Conservation (phyloP, 2,797 vertebrate genomes). For the Pangasius djambal region DNA sequence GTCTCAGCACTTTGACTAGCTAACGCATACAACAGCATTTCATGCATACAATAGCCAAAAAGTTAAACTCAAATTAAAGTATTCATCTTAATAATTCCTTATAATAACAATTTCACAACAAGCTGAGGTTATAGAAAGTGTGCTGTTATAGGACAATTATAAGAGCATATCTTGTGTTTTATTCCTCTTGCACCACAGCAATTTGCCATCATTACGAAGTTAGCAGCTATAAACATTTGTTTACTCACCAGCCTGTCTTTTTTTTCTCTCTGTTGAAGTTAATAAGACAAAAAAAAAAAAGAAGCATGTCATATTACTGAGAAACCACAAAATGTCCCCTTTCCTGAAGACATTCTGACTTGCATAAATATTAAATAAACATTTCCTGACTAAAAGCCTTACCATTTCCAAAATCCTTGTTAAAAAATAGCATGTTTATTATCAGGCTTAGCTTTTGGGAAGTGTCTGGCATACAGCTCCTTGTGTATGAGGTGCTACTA, state of each 20-base stretch:
- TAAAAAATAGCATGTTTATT: neutral
- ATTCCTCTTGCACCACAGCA: neutral
- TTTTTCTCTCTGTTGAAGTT: neutral
- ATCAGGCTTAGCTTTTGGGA: neutral
- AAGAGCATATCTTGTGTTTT: neutral
- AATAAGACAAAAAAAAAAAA: neutral
- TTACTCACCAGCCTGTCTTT: neutral
- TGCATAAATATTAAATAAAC: neutral
- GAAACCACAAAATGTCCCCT: neutral
- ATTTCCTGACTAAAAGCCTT: neutral
- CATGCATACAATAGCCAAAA: neutral
- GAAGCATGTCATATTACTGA: neutral
- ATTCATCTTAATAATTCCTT: neutral
- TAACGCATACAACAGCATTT: neutral
- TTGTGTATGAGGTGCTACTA: neutral
- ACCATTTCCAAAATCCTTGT: neutral
- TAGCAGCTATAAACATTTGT: neutral
- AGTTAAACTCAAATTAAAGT: neutral
- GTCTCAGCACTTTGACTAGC: neutral
- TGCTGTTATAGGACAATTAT: neutral
- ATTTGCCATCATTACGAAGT: neutral
- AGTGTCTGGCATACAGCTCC: neutral
- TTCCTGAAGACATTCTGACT: neutral
- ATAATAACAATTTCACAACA: neutral
- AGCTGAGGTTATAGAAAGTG: neutral